Evolutionary conservation across 2,113 vertebrate genomes (phyloP).

Genomic region (Misgurnus mizolepis): DNA sequence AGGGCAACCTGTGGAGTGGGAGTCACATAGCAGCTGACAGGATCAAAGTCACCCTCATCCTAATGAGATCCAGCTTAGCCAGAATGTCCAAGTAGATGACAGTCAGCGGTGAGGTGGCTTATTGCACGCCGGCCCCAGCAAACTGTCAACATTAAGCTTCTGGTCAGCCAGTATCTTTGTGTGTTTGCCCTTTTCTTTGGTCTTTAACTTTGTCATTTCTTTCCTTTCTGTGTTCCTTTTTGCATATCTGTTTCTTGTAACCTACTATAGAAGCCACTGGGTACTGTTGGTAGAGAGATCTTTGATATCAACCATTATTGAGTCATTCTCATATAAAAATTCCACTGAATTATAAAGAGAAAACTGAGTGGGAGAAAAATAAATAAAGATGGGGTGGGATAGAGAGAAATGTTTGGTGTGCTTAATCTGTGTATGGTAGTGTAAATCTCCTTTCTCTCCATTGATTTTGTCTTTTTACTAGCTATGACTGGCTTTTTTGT

Average conservation of each 20-base stretch:
- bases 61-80: slow-evolving; percentile 79
- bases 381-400: neutral
- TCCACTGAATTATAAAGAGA: slow-evolving; percentile 65
- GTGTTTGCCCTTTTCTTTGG: neutral
- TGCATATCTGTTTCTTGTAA: neutral
- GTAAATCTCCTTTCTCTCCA: neutral
- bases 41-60: slow-evolving; percentile 75
- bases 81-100: slow-evolving; percentile 75
- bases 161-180: slow-evolving; percentile 17
- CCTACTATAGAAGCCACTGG: slow-evolving; percentile 35
- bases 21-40: slow-evolving; percentile 71
- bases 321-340: slow-evolving; percentile 62
- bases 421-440: slow-evolving; percentile 4
- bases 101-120: slow-evolving; percentile 70
- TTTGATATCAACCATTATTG: slow-evolving; percentile 59
- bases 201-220: neutral
- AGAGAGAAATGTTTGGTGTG: neutral
- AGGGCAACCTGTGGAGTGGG: slow-evolving; percentile 70
- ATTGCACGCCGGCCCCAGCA: slow-evolving; percentile 46
- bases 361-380: slow-evolving; percentile 6
- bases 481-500: slow-evolving; percentile 60
- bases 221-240: neutral
- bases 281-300: slow-evolving; percentile 39
- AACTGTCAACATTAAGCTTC: slow-evolving; percentile 20
- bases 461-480: slow-evolving; percentile 2